phyloP scores from a whole-genome alignment of 2,888 invertebrate genomes.

The Sinohyriopsis cumingii region DNA sequence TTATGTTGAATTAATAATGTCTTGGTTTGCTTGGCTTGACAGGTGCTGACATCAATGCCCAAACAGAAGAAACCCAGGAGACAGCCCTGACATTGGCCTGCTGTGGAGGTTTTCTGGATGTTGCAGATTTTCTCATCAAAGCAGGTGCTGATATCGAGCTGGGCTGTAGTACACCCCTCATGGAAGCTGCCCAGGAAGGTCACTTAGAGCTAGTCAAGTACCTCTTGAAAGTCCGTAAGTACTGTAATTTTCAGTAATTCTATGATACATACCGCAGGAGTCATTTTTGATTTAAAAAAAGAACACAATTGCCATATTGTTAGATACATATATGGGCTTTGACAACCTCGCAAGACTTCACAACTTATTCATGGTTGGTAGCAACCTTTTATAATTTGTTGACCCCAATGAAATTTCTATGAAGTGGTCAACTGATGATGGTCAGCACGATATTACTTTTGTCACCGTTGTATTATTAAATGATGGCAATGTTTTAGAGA shows the following conservation, averaged over 20 bases:
- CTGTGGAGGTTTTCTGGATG: conserved; percentile 92
- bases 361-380: too few relatives aligned
- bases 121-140: conserved; percentile 94
- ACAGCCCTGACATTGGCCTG: conserved; percentile 98
- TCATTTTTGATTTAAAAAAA: background rate
- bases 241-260: background rate
- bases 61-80: conserved; percentile 98
- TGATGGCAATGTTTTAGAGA: too few relatives aligned
- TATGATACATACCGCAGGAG: background rate
- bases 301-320: background rate
- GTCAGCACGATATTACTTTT: too few relatives aligned
- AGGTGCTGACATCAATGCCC: conserved; percentile 96
- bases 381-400: too few relatives aligned
- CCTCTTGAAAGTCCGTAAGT: conserved; percentile 67
- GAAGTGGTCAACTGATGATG: too few relatives aligned
- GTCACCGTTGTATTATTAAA: too few relatives aligned
- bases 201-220: conserved; percentile 88
- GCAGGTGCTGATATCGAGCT: conserved; percentile 95
- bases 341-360: too few relatives aligned
- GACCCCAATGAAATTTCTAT: too few relatives aligned
- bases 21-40: conserved; percentile 2
- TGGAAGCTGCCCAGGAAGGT: conserved; percentile 99
- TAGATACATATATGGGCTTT: too few relatives aligned
- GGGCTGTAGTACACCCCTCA: conserved; percentile 92
- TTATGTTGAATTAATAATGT: background rate